A percentile compares a stretch with the other conserved stretches of the same genome.
Evolutionary conservation across 1,140 invertebrate species (phyloP).

Genomic region (Magallana angulata): DNA sequence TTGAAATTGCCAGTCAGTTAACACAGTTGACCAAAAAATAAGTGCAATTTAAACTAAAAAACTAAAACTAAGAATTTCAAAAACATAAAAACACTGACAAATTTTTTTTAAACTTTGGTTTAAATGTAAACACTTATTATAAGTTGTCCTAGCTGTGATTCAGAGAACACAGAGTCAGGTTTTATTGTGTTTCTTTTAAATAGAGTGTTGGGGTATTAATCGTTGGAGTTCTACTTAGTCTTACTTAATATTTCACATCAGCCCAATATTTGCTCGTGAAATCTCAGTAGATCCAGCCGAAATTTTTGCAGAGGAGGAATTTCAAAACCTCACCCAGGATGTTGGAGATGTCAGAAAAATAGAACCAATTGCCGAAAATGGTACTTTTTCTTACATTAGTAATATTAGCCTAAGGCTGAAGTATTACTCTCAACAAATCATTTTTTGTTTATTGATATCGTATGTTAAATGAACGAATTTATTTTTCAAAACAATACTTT

Average conservation of each 20-base stretch:
- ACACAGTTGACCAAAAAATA: not conserved
- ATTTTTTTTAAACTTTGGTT: too few species aligned
- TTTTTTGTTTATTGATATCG: too few species aligned
- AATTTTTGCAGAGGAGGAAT: not conserved
- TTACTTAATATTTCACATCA: not conserved
- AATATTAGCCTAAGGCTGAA: too few species aligned
- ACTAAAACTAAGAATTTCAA: not conserved
- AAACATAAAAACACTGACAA: constrained; percentile 1
- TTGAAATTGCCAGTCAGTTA: not conserved
- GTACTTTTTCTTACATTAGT: too few species aligned
- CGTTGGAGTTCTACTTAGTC: not conserved
- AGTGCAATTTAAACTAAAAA: not conserved
- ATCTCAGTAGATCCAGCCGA: too few species aligned
- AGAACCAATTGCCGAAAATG: too few species aligned
- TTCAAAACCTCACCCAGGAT: not conserved
- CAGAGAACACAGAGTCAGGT: not conserved
- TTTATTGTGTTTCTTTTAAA: too few species aligned
- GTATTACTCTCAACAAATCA: too few species aligned
- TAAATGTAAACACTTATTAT: constrained; percentile 30
- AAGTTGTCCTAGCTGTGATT: constrained; percentile 1
- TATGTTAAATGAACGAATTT: too few species aligned
- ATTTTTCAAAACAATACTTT: too few species aligned
- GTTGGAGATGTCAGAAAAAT: not conserved
- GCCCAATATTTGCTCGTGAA: not conserved
- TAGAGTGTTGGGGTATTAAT: too few species aligned